Conservation (phyloP, 2,113 vertebrate genomes). For the Orientallactaga bullata region DNA sequence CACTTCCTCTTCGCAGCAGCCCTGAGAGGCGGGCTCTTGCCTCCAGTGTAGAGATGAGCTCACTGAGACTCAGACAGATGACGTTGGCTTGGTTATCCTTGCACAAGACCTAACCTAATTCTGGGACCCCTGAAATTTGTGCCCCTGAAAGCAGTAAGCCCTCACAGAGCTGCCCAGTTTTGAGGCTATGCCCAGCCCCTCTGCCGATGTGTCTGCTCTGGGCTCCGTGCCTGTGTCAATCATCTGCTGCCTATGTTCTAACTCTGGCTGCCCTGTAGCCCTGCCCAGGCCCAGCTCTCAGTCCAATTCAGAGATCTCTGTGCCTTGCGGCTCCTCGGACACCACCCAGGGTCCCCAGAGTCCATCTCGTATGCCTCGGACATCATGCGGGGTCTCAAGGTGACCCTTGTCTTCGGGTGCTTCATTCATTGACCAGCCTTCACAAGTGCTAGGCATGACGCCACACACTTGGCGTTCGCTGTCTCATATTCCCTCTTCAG, state of each 20-base stretch:
- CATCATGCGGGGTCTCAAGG: background rate
- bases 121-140: background rate
- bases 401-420: background rate
- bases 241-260: background rate
- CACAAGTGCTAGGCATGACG: background rate
- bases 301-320: background rate
- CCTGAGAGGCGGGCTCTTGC: background rate
- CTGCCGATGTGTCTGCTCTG: background rate
- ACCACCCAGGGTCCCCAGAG: background rate
- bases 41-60: background rate
- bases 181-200: background rate
- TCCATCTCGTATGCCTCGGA: background rate
- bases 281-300: background rate
- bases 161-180: constrained; percentile 3
- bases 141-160: background rate
- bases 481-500: background rate
- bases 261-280: background rate
- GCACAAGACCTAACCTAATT: background rate
- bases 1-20: background rate
- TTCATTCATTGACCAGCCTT: background rate
- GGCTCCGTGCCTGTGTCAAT: background rate
- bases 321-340: background rate
- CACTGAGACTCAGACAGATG: background rate
- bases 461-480: background rate
- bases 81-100: background rate